Conservation (phyloP, 2,113 vertebrate species). For the Gallinago media region DNA sequence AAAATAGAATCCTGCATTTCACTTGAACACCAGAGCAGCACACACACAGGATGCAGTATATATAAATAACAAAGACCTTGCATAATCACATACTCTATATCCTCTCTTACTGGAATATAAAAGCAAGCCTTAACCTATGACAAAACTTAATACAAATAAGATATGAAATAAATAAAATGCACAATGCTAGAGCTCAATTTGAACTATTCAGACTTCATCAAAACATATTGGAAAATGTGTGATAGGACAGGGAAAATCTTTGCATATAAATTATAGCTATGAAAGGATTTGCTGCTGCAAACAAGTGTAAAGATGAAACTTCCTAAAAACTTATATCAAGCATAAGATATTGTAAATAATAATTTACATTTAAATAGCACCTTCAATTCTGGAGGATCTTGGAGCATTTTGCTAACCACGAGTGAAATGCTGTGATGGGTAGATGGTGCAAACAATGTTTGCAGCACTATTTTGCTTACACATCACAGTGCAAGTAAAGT, state of each 20-base stretch:
- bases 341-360: constrained; percentile 69
- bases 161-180: constrained; percentile 74
- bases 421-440: neutral
- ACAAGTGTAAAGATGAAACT: constrained; percentile 65
- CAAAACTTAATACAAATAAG: constrained; percentile 71
- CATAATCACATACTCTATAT: constrained; percentile 71
- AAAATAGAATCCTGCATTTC: constrained; percentile 66
- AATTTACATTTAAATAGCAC: constrained; percentile 73
- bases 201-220: constrained; percentile 71
- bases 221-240: constrained; percentile 61
- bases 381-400: neutral
- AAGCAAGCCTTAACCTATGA: constrained; percentile 68
- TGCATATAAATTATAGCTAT: constrained; percentile 74
- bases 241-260: constrained; percentile 70
- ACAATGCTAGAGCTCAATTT: constrained; percentile 66
- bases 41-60: constrained; percentile 54
- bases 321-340: constrained; percentile 48
- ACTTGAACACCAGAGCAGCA: constrained; percentile 29
- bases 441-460: neutral
- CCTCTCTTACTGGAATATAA: constrained; percentile 65
- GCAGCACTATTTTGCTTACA: neutral
- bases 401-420: constrained; percentile 3
- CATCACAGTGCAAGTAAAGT: neutral
- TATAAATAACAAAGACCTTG: constrained; percentile 75
- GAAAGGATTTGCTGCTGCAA: constrained; percentile 73